These are phyloP conservation scores for Dioctria linearis DNA, from an alignment of 2,888 invertebrate species.

Conservation along the genomic window DNA sequence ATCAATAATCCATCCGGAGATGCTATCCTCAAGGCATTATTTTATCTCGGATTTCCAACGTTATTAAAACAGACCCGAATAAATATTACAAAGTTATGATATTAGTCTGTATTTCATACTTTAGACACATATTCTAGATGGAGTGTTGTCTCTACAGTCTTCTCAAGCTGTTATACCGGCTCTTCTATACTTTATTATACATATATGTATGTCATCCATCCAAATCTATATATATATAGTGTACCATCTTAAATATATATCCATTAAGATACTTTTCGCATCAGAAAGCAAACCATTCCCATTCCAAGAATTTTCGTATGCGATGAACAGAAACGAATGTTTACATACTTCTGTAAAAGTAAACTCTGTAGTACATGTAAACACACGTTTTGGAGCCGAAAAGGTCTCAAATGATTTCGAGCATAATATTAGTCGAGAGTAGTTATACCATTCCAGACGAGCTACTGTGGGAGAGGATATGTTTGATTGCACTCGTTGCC, in stretches of 20 bases:
- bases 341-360: conserved; percentile 31
- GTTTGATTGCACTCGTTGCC: conserved; percentile 39
- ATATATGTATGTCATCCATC: no score
- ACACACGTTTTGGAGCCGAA: conserved; percentile 35
- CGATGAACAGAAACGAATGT: conserved; percentile 25
- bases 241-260: conserved; percentile 40
- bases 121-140: not conserved
- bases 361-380: conserved; percentile 38
- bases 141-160: not conserved
- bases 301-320: not conserved
- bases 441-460: not conserved
- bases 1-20: conserved; percentile 49
- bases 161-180: not conserved
- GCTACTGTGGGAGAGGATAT: conserved; percentile 10
- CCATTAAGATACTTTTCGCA: conserved; percentile 46
- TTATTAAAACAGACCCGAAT: conserved; percentile 57
- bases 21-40: conserved; percentile 47
- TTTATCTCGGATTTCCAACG: conserved; percentile 55
- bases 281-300: conserved; percentile 16
- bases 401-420: conserved; percentile 39
- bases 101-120: conserved; percentile 38
- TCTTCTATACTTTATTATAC: not conserved
- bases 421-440: conserved; percentile 35
- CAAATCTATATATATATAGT: conserved; percentile 6
- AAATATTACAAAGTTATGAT: conserved; percentile 56